Base-by-base conservation (phyloP, 2,797 vertebrate species). In the Bradypodion ventrale region DNA sequence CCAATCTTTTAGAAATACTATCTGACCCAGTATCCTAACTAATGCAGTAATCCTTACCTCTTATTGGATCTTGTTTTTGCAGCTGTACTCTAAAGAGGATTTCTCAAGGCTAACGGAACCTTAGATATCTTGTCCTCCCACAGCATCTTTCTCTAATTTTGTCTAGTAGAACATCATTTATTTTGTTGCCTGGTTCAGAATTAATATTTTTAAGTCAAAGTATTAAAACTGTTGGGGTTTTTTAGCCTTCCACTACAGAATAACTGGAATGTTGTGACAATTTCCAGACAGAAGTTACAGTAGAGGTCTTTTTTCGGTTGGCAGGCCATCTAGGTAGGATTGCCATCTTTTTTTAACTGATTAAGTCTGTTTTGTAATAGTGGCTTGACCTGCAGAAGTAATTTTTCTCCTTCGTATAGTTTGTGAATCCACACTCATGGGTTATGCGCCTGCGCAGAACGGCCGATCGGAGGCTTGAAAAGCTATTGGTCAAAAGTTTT, bases 51-150 rank as follows among this genome's bases (percentile, higher is more conserved):
- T 59, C 25, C 66, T 88, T 87, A 59, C 46, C 63, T 85, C 44
- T 68, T 37, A 66, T 60, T 5, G 25, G 12, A 23, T 4, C 1
- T 62, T 69, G 62, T 5, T 1, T 0, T 75, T 49, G n/a, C 72
- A 75, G 78, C 62, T 83, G 10, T 52, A 79, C 76, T 81, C 74
- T 49, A 73, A 80, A 59, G 76, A 79, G 19, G 42, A 75, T 74
- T 87, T 87, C 79, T 86, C 75, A 85, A 80, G 78, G 72, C 69
- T 80, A 85, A 85, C 72, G 73, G 75, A 75, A 80, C 35, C 72
- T 80, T 1, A 75, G 77, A 49, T 3, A 12, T 42, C 21, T 84
- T 83, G 23, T 78, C 4, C 12, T 69, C 85, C 56, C 29, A n/a
- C 40, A 82, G 46, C 52, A 74, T 62, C 27, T 46, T 56, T 63